These are phyloP conservation scores for Drosophila asahinai DNA, from an alignment of 1,140 invertebrate species.

Conservation along the genomic window DNA sequence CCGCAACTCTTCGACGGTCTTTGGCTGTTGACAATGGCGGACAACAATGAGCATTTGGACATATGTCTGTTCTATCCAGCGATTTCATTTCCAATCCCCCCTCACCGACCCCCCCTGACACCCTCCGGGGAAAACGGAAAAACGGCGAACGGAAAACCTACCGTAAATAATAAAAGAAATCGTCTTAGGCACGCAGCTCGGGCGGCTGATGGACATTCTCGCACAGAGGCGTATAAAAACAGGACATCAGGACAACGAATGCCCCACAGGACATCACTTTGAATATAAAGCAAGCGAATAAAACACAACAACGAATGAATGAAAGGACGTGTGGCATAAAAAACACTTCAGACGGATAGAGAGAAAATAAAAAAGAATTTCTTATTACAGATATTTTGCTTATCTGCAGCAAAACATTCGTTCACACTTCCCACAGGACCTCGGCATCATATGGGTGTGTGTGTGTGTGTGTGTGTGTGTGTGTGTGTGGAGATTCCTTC, in stretches of 20 bases:
- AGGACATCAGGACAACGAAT: slow-evolving; percentile 43
- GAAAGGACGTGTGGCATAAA: slow-evolving; percentile 76
- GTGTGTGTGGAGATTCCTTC: slow-evolving; percentile 5
- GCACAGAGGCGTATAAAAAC: slow-evolving; percentile 31
- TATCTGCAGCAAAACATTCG: slow-evolving; percentile 83
- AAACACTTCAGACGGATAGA: slow-evolving; percentile 61
- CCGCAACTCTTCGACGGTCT: slow-evolving; percentile 62
- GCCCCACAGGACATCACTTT: slow-evolving; percentile 78
- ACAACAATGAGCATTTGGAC: slow-evolving; percentile 71
- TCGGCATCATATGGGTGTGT: neutral
- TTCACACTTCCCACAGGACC: slow-evolving; percentile 69
- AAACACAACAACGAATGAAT: slow-evolving; percentile 63
- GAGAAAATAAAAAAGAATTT: slow-evolving; percentile 79
- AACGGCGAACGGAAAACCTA: slow-evolving; percentile 26
- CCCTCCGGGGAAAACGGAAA: neutral
- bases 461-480: too few relatives aligned
- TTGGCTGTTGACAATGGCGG: slow-evolving; percentile 61
- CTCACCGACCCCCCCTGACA: neutral
- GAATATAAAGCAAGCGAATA: slow-evolving; percentile 82
- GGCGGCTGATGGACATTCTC: slow-evolving; percentile 68
- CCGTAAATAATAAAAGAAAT: slow-evolving; percentile 82
- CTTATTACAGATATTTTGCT: slow-evolving; percentile 82
- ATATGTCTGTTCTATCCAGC: slow-evolving; percentile 61
- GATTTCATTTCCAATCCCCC: slow-evolving; percentile 57
- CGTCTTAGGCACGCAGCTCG: slow-evolving; percentile 80